Percentiles rank a stretch among this genome's conserved stretches.
Conservation (phyloP, 2,888 invertebrate species). For the Ochropleura plecta region DNA sequence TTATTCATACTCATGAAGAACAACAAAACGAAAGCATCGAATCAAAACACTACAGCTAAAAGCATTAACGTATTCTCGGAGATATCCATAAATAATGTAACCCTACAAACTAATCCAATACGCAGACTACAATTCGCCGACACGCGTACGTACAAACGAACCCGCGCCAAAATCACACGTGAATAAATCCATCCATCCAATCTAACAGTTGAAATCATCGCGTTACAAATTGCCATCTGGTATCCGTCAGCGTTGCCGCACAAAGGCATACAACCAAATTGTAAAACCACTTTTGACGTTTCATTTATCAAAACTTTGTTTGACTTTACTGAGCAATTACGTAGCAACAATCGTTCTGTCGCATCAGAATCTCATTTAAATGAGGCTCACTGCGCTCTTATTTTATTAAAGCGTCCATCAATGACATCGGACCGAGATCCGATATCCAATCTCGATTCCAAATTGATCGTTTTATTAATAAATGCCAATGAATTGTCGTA, state of each 20-base stretch:
- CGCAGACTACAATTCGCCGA: conserved; percentile 45
- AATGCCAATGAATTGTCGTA: conserved; percentile 63
- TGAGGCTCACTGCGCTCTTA: conserved; percentile 33
- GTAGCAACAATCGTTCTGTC: conserved; percentile 38
- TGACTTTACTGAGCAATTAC: conserved; percentile 56
- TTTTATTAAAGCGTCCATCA: conserved; percentile 55
- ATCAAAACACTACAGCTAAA: conserved; percentile 49
- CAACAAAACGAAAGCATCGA: conserved; percentile 48
- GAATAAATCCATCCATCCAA: conserved; percentile 46
- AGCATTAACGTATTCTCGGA: conserved; percentile 60
- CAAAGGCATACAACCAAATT: conserved; percentile 64
- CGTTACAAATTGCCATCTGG: conserved; percentile 65
- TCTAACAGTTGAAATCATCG: conserved; percentile 56
- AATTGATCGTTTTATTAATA: conserved; percentile 56
- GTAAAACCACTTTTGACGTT: conserved; percentile 67
- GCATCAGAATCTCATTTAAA: conserved; percentile 47
- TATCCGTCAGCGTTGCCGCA: conserved; percentile 61
- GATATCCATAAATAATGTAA: conserved; percentile 69
- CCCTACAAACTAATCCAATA: conserved; percentile 62
- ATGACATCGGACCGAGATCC: conserved; percentile 31
- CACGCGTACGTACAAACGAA: conserved; percentile 23
- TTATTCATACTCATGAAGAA: conserved; percentile 53
- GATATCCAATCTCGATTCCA: conserved; percentile 43
- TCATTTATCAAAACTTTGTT: conserved; percentile 74
- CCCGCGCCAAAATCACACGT: conserved; percentile 44